These are phyloP conservation scores for Pitangus sulphuratus DNA, from an alignment of 2,797 vertebrate genomes.

Conservation along the genomic window DNA sequence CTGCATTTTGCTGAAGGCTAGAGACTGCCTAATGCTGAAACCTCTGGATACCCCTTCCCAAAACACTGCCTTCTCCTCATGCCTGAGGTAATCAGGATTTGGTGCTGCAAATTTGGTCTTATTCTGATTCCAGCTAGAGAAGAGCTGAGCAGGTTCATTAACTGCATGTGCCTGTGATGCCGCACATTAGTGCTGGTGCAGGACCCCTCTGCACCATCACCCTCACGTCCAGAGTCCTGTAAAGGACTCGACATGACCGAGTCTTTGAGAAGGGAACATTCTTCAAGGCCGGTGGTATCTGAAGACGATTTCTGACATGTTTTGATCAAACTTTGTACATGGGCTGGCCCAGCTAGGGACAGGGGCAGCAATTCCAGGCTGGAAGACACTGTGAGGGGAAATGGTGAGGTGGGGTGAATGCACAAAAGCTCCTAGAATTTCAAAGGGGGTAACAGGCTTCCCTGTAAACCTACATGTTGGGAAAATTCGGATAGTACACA, in stretches of 20 bases:
- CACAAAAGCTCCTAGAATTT: neutral
- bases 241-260: neutral
- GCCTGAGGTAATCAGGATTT: neutral
- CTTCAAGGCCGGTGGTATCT: neutral
- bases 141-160: neutral
- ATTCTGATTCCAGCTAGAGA: neutral
- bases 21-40: neutral
- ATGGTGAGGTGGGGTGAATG: neutral
- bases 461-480: neutral
- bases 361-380: neutral
- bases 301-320: neutral
- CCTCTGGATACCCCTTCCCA: neutral
- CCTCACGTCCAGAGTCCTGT: neutral
- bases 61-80: neutral
- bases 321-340: neutral
- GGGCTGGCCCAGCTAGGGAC: neutral
- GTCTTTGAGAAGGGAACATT: neutral
- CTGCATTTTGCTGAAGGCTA: neutral
- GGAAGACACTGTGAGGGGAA: accelerated
- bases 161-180: accelerated
- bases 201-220: too few species aligned
- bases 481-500: neutral
- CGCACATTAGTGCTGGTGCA: neutral
- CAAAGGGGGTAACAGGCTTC: neutral
- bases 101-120: neutral